Conservation (phyloP, 37 sponge, comb jelly and placozoan genomes). For the Axinella damicornis region DNA sequence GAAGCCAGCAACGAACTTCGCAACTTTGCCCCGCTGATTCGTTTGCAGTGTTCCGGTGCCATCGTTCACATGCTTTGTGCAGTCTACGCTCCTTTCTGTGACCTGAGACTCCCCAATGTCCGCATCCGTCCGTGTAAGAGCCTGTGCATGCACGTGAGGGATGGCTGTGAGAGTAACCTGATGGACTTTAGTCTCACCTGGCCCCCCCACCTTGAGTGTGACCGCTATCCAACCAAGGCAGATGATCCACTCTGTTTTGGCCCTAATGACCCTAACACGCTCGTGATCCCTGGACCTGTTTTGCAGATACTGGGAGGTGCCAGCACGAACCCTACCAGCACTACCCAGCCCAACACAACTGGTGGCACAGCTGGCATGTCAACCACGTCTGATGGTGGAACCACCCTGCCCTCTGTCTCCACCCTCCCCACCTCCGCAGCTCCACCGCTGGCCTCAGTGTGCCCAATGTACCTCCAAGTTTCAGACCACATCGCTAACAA, state of each 20-base stretch:
- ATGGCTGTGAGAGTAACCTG: constrained; percentile 42
- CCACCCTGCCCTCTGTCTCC: not conserved
- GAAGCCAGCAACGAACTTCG: constrained; percentile 50
- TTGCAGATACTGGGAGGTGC: too few relatives aligned
- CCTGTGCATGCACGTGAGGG: constrained; percentile 61
- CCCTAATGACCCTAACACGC: not conserved
- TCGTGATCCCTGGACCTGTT: not conserved
- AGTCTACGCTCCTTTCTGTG: constrained; percentile 76
- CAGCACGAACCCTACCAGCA: not conserved
- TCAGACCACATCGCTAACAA: not conserved
- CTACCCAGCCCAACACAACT: not conserved
- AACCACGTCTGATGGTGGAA: not conserved
- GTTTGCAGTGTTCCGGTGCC: constrained; percentile 63
- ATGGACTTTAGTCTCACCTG: constrained; percentile 5
- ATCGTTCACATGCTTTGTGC: constrained; percentile 79
- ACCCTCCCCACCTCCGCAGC: not conserved
- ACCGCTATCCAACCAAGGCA: constrained; percentile 32
- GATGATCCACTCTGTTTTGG: not conserved
- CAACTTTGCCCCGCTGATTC: constrained; percentile 45
- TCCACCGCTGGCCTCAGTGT: not conserved
- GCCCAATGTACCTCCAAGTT: not conserved
- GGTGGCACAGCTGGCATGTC: not conserved
- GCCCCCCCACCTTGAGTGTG: constrained; percentile 73
- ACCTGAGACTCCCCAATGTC: not conserved
- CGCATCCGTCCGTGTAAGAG: constrained; percentile 56